Percentiles rank a stretch among this genome's conserved stretches.
Evolutionary conservation across 2,113 vertebrate genomes (phyloP).

Genomic region (Anolis sagrei): DNA sequence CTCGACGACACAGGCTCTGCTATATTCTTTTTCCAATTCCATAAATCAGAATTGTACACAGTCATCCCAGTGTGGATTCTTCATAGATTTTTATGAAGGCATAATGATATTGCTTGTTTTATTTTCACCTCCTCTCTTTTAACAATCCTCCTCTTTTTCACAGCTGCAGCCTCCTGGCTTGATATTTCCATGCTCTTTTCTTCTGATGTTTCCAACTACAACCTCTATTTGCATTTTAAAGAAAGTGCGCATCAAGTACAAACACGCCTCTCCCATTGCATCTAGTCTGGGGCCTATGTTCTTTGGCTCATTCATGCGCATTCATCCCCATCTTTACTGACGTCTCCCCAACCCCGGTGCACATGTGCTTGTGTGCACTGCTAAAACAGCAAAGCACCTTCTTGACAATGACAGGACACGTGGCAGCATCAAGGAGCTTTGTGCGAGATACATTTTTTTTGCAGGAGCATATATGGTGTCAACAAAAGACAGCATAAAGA

Average conservation of each 20-base stretch:
- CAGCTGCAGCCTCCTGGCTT: background rate
- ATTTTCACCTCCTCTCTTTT: background rate
- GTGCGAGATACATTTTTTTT: background rate
- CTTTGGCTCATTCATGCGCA: background rate
- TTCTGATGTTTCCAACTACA: background rate
- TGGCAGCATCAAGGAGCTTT: background rate
- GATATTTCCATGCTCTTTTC: too few relatives aligned
- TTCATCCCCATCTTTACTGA: background rate
- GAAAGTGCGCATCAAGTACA: background rate
- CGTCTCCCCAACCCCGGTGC: background rate
- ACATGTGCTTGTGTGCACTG: background rate
- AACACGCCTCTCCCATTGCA: background rate
- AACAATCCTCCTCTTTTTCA: background rate
- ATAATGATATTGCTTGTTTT: background rate
- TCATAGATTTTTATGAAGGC: background rate
- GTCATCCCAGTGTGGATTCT: too few relatives aligned
- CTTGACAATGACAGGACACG: background rate
- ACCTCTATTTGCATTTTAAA: conserved; percentile 7
- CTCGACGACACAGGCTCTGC: too few relatives aligned
- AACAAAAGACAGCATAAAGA: background rate
- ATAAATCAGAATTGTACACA: background rate
- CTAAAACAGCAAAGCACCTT: background rate
- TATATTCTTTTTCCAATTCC: background rate
- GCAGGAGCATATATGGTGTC: background rate
- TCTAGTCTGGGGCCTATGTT: background rate